Conservation (phyloP, 1,140 invertebrate species). For the Pseudobourletiella spinata region DNA sequence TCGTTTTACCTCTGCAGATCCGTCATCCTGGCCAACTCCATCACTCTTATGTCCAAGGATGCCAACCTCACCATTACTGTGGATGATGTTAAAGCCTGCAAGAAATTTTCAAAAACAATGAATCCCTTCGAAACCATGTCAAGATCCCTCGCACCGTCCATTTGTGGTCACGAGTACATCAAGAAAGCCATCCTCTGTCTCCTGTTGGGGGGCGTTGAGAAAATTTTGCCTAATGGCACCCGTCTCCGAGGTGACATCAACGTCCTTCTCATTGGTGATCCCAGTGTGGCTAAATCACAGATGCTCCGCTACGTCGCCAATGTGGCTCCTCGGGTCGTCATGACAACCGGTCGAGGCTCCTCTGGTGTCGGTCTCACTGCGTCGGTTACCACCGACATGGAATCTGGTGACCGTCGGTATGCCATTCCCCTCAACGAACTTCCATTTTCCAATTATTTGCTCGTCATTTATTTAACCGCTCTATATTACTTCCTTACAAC, state of each 20-base stretch:
- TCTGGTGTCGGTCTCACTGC: conserved; percentile 98
- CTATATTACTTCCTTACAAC: too few relatives aligned
- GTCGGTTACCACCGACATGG: conserved; percentile 90
- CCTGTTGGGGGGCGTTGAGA: conserved; percentile 90
- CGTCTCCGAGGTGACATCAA: conserved; percentile 97
- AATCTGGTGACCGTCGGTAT: conserved; percentile 72
- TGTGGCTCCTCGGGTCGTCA: conserved; percentile 88
- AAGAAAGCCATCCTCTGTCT: conserved; percentile 96
- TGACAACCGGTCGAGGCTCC: conserved; percentile 90
- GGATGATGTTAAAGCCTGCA: conserved; percentile 84
- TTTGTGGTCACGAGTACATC: conserved; percentile 93
- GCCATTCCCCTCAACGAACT: not conserved
- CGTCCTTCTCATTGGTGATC: conserved; percentile 93
- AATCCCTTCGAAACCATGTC: conserved; percentile 75
- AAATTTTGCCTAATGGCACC: conserved; percentile 89
- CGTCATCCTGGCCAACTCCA: conserved; percentile 86
- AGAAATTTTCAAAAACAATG: conserved; percentile 67
- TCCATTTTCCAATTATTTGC: conserved; percentile 1
- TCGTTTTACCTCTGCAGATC: conserved; percentile 63
- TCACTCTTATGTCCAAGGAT: conserved; percentile 84
- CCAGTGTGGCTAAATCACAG: conserved; percentile 98
- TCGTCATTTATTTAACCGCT: conserved; percentile 6
- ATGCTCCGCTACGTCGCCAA: conserved; percentile 86
- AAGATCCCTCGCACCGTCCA: conserved; percentile 92
- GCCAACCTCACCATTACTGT: conserved; percentile 67